A percentile compares a stretch with the other conserved stretches of the same genome.
These are phyloP conservation scores for Dorcus hopei DNA, from an alignment of 2,888 invertebrate species.

Conservation along the genomic window DNA sequence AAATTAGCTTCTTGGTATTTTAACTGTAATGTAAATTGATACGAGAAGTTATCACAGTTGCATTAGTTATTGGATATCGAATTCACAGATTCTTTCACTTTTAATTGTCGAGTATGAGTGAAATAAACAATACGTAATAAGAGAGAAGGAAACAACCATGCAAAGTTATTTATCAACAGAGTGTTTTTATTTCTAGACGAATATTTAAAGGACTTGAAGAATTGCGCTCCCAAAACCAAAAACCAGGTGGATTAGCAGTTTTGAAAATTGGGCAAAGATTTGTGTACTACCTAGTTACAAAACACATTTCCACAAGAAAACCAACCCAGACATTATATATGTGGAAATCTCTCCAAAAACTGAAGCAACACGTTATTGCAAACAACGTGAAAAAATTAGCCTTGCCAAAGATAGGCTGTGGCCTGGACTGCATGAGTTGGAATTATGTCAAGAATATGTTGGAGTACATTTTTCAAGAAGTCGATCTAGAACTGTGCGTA, in stretches of 20 bases:
- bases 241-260: conserved; percentile 51
- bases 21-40: no score
- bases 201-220: conserved; percentile 41
- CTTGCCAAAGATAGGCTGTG: conserved; percentile 66
- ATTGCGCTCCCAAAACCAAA: conserved; percentile 40
- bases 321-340: conserved; percentile 50
- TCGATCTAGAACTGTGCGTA: conserved; percentile 51
- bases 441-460: conserved; percentile 53
- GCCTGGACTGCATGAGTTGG: conserved; percentile 65
- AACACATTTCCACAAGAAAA: conserved; percentile 52
- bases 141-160: no score
- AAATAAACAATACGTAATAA: no score
- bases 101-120: no score
- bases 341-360: conserved; percentile 47
- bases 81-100: no score
- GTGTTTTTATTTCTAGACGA: conserved; percentile 34
- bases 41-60: no score
- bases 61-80: no score
- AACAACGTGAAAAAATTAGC: conserved; percentile 54
- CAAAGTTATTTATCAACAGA: no score
- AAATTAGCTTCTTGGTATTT: no score
- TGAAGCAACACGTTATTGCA: conserved; percentile 49
- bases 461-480: conserved; percentile 51
- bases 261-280: conserved; percentile 48
- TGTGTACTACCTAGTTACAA: conserved; percentile 62